Evolutionary conservation across 1,140 invertebrate genomes (phyloP).

Genomic region (Papilio polytes): DNA sequence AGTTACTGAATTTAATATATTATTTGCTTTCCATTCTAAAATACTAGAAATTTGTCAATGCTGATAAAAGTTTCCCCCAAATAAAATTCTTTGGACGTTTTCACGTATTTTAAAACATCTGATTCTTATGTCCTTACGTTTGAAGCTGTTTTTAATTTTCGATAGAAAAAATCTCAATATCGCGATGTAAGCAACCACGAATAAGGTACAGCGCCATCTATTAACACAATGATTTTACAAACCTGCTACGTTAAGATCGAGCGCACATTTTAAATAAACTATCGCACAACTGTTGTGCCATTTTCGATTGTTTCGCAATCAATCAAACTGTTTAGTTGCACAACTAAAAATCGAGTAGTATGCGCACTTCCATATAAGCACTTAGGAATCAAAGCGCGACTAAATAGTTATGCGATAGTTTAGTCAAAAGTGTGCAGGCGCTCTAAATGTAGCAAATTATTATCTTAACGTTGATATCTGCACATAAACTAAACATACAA

Average conservation of each 20-base stretch:
- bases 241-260: background rate
- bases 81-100: background rate
- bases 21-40: constrained; percentile 38
- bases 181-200: background rate
- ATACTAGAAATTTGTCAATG: constrained; percentile 34
- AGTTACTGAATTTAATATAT: constrained; percentile 37
- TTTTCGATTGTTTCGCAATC: too few species aligned
- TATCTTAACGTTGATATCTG: background rate
- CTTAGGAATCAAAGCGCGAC: too few species aligned
- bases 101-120: background rate
- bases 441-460: background rate
- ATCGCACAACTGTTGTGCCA: too few species aligned
- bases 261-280: too few species aligned
- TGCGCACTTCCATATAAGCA: too few species aligned
- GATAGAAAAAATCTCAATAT: background rate
- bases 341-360: too few species aligned
- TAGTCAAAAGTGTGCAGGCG: too few species aligned
- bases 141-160: background rate
- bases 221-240: background rate
- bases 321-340: too few species aligned
- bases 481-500: background rate
- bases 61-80: background rate
- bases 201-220: background rate
- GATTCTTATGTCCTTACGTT: background rate
- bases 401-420: too few species aligned